A percentile compares a stretch with the other conserved stretches of the same genome.
These are phyloP conservation scores for Holcopasites calliopsidis DNA, from an alignment of 1,140 invertebrate species.

Conservation along the genomic window DNA sequence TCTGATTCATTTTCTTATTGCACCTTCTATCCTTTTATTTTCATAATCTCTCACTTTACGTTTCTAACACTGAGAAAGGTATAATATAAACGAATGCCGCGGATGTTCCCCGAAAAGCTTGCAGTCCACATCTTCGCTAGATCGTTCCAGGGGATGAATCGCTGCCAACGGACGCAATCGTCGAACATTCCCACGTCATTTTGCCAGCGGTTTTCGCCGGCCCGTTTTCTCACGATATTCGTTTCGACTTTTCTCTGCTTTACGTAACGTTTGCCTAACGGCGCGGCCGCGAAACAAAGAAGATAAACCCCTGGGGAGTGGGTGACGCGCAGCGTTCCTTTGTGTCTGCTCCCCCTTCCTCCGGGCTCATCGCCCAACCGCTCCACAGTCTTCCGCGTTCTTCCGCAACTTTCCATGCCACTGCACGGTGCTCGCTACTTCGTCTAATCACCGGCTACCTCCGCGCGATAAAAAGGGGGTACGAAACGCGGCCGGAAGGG, in stretches of 20 bases:
- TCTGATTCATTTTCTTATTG: too few species aligned
- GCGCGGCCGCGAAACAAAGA: slow-evolving; percentile 45
- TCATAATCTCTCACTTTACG: too few species aligned
- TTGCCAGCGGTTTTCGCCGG: neutral
- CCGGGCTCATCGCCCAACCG: slow-evolving; percentile 26
- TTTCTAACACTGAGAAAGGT: too few species aligned
- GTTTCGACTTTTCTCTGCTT: slow-evolving; percentile 48
- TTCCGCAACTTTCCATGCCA: slow-evolving; percentile 32
- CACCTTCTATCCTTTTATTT: too few species aligned
- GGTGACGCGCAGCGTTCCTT: slow-evolving; percentile 28
- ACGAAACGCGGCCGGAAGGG: neutral
- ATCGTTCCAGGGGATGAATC: too few species aligned
- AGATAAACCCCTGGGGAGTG: slow-evolving; percentile 29
- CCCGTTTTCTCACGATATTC: slow-evolving; percentile 38
- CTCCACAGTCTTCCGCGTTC: neutral
- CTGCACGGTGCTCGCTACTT: slow-evolving; percentile 37
- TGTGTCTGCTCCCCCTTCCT: slow-evolving; percentile 43
- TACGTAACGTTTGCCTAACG: slow-evolving; percentile 34
- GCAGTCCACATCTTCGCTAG: too few species aligned
- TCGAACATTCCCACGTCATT: slow-evolving; percentile 8
- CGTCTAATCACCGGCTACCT: slow-evolving; percentile 52
- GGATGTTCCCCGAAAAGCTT: too few species aligned
- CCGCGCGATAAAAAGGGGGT: slow-evolving; percentile 37
- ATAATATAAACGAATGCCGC: too few species aligned
- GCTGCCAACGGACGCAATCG: neutral